Evolutionary conservation across 1,140 invertebrate genomes (phyloP).

Genomic region (Drosophila equinoxialis): DNA sequence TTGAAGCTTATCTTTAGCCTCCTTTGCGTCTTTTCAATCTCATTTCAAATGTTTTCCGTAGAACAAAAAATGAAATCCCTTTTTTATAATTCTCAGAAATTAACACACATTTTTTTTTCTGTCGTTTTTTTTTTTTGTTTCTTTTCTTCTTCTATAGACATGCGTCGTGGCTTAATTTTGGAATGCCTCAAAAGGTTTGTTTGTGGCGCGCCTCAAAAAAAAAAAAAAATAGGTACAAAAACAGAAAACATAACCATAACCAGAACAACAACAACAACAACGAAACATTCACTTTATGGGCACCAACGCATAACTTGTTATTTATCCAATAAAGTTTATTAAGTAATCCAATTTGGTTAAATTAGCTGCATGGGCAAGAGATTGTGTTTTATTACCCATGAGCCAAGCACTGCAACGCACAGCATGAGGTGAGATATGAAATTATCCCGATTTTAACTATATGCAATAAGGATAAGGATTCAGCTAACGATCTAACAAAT

Average conservation of each 20-base stretch:
- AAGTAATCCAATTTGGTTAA: slow-evolving; percentile 83
- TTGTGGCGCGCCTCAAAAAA: slow-evolving; percentile 70
- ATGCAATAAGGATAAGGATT: slow-evolving; percentile 1
- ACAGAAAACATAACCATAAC: slow-evolving; percentile 35
- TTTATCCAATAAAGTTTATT: slow-evolving; percentile 82
- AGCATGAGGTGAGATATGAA: neutral
- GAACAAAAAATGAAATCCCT: slow-evolving; percentile 51
- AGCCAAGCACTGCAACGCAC: slow-evolving; percentile 7
- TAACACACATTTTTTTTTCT: slow-evolving; percentile 70
- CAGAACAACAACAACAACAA: slow-evolving; percentile 49
- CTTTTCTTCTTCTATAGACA: slow-evolving; percentile 29
- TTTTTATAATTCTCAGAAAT: slow-evolving; percentile 73
- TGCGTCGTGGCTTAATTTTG: slow-evolving; percentile 67
- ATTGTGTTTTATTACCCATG: slow-evolving; percentile 28
- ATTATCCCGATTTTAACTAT: neutral
- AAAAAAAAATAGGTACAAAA: slow-evolving; percentile 21
- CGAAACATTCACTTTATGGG: slow-evolving; percentile 68
- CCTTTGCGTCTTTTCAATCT: slow-evolving; percentile 53
- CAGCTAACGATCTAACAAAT: neutral
- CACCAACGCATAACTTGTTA: slow-evolving; percentile 62
- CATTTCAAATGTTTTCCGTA: slow-evolving; percentile 66
- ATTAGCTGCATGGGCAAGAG: slow-evolving; percentile 66
- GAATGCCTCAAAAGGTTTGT: slow-evolving; percentile 77
- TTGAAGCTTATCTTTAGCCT: slow-evolving; percentile 46
- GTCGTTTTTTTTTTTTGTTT: slow-evolving; percentile 54